phyloP scores from a whole-genome alignment of 2,888 invertebrate genomes.

The Polyommatus icarus region DNA sequence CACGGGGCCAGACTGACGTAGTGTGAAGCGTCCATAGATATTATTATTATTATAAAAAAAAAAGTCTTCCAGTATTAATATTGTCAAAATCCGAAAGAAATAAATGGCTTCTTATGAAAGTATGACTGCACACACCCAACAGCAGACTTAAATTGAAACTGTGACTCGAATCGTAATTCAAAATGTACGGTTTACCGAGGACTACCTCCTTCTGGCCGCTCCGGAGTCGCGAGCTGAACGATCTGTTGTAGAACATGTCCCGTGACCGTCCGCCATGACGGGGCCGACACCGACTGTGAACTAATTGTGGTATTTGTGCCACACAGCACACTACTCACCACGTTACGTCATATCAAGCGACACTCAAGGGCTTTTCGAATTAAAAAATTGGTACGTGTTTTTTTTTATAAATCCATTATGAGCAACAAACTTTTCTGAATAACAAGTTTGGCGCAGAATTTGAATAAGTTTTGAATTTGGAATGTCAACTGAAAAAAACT shows the following conservation, averaged over 20 bases:
- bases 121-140: too few species aligned
- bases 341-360: slow-evolving; percentile 36
- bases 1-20: too few species aligned
- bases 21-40: too few species aligned
- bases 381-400: background rate
- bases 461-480: background rate
- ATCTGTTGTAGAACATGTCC: slow-evolving; percentile 66
- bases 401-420: background rate
- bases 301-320: slow-evolving; percentile 54
- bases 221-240: slow-evolving; percentile 80
- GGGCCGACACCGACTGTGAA: slow-evolving; percentile 45
- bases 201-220: slow-evolving; percentile 85
- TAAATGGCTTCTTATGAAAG: background rate
- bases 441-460: too few species aligned
- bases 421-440: background rate
- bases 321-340: slow-evolving; percentile 21
- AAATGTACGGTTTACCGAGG: slow-evolving; percentile 76
- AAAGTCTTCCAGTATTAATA: too few species aligned
- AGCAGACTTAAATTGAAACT: background rate
- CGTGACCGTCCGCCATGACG: slow-evolving; percentile 45
- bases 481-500: background rate
- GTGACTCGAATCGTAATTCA: background rate
- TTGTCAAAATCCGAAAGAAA: background rate
- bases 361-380: slow-evolving; percentile 13
- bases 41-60: too few species aligned